phyloP scores from a whole-genome alignment of 2,113 vertebrate genomes.

The Australoheros scitulus region DNA sequence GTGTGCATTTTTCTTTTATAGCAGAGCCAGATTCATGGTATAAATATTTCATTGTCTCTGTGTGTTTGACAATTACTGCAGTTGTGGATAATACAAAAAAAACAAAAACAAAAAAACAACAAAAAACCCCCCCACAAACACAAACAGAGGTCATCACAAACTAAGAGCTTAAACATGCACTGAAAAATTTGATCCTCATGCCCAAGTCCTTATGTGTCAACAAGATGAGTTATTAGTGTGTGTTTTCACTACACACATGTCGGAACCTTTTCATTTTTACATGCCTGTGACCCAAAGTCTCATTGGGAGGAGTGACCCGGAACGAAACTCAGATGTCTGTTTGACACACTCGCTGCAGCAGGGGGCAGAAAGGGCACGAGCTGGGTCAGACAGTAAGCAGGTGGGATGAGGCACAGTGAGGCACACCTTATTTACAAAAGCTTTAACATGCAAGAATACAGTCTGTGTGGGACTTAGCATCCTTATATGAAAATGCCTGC shows the following conservation, averaged over 20 bases:
- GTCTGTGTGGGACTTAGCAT: neutral
- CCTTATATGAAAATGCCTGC: neutral
- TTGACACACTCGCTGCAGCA: conserved; percentile 45
- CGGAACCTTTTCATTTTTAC: conserved; percentile 28
- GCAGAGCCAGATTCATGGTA: neutral
- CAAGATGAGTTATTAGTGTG: conserved; percentile 15
- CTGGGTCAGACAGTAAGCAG: conserved; percentile 39
- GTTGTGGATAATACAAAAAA: neutral
- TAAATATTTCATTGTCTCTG: neutral
- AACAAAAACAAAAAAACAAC: neutral
- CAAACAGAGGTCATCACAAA: neutral
- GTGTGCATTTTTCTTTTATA: too few relatives aligned
- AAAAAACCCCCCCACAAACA: neutral
- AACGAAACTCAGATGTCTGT: conserved; percentile 53
- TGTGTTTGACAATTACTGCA: neutral
- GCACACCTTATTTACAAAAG: conserved; percentile 29
- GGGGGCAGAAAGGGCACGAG: neutral
- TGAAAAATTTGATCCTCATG: conserved; percentile 23
- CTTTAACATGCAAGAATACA: neutral
- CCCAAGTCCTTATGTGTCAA: conserved; percentile 49
- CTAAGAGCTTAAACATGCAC: conserved; percentile 1
- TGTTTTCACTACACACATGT: conserved; percentile 42
- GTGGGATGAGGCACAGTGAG: conserved; percentile 14
- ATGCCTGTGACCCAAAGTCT: conserved; percentile 30
- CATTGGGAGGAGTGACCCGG: conserved; percentile 41